Evolutionary conservation across 2,888 invertebrate species (phyloP), one percentile per base, ranked within the genome.

Genomic region (Sympetrum striolatum): DNA sequence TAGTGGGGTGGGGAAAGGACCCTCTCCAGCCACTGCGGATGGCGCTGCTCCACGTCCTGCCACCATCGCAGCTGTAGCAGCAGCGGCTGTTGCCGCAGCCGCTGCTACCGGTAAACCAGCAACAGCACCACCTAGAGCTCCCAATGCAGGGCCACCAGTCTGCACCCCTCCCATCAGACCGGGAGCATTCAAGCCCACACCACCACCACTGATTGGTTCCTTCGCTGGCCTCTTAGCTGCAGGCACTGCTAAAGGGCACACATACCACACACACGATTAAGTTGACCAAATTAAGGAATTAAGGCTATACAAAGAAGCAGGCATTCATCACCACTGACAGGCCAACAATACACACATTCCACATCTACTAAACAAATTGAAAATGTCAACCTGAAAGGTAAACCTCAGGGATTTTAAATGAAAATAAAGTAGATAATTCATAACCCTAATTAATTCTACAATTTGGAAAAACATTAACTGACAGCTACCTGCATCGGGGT

Each of bases 21-120:
- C 86, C 12, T 60, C 86, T 22, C 93, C 94, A 93, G 91, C 91
- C 3, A 93, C 94, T 35, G 93, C 92, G 2, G 93, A 92, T 15
- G 92, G 92, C 31, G 93, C 91, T 5, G 92, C 91, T 53, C 93
- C 93, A 25, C 93, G 93, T 90, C 93, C 91, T 53, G 60, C 86
- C 15, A 39, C 90, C 44, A 39, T 44, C 10, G 44, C 80, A 12
- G 90, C 80, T 8, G 80, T 79, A 35, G 90, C 80, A n/a, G 90
- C 90, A 37, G 90, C 90, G 5, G 90, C 60, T 60, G 60, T 60
- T 10, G 60, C 86, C 53, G 86, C 86, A 15, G 86, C 86, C 37
- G 86, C 86, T 35, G 86, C 86, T 10, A 86, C 86, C 10, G 86
- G 86, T n/a, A 86, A 60, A 22, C 86, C 86, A 15, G 86, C 86